Evolutionary conservation across 1,140 invertebrate species (phyloP), one percentile per base, ranked within the genome.

Genomic region (Meloidogyne chitwoodi): DNA sequence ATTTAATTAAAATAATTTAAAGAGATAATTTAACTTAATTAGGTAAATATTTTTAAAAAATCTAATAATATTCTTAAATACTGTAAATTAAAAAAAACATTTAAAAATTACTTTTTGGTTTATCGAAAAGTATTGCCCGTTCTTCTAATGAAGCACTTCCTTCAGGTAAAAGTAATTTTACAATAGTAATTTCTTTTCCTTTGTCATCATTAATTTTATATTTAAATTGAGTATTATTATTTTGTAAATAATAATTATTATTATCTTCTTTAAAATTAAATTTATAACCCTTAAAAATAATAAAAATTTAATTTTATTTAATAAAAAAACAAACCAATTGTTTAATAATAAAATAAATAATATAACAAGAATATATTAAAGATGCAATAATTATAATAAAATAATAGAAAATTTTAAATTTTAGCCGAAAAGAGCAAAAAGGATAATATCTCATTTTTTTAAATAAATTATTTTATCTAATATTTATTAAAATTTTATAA

Each of bases 151-250:
- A 41, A n/a, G 62, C 24, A 27, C 44, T 61, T 22, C 70, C 44
- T 29, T 41, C 63, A 4, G 62, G 62, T 44, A 74, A 22, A 64
- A 74, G 24, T 29, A 74, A 38, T 22, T 74, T 61, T 34, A 27
- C 27, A 27, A 74, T 74, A 67, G 34, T 65, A 19, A 74, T 24
- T 61, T 31, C 63, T 66, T 27, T 27, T 6, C 73, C 73, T 2
- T 41, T 63, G 8, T 41, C 11, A 34, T 73, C 70, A 29, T 64
- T 73, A 14, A 73, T 62, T 63, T 64, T 61, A 22, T 73, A 27
- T 62, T 73, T 73, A 64, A 73, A 73, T 64, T 61, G 31, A 27
- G 69, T 26, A 68, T 31, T 68, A 31, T 68, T 68, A 31, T 68
- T 44, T 29, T 26, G 16, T 38, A 56, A 5, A 56, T 61, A 24